Evolutionary conservation across 2,113 vertebrate species (phyloP).

Genomic region (Bambusicola thoracicus): DNA sequence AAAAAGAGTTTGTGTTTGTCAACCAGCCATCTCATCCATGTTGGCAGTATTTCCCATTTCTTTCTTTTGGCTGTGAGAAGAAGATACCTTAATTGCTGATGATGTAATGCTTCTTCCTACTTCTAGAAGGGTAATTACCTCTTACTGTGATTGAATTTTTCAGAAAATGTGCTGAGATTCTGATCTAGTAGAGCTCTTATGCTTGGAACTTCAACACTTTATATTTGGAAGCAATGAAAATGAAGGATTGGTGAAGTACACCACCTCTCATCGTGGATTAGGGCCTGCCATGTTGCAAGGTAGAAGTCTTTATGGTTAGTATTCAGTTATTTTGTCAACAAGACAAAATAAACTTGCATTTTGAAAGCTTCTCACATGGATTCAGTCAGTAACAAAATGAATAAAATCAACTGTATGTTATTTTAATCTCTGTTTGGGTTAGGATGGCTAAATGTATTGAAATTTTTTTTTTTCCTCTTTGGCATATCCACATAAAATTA

Average conservation of each 20-base stretch:
- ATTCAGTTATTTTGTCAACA: neutral
- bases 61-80: neutral
- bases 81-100: neutral
- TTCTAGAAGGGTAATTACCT: neutral
- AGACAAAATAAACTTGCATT: slow-evolving; percentile 20
- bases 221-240: neutral
- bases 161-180: neutral
- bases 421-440: neutral
- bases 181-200: neutral
- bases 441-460: neutral
- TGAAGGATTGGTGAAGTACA: neutral
- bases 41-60: neutral
- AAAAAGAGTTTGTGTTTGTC: neutral
- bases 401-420: neutral
- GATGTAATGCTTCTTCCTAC: neutral
- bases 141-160: slow-evolving; percentile 15
- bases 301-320: neutral
- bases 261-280: neutral
- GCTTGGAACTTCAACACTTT: neutral
- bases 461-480: neutral
- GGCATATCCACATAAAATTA: neutral
- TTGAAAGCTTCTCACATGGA: neutral
- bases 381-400: neutral
- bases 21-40: rapidly evolving
- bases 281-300: neutral